Conservation (phyloP, 2,888 invertebrate genomes). For the Neoaliturus tenellus region DNA sequence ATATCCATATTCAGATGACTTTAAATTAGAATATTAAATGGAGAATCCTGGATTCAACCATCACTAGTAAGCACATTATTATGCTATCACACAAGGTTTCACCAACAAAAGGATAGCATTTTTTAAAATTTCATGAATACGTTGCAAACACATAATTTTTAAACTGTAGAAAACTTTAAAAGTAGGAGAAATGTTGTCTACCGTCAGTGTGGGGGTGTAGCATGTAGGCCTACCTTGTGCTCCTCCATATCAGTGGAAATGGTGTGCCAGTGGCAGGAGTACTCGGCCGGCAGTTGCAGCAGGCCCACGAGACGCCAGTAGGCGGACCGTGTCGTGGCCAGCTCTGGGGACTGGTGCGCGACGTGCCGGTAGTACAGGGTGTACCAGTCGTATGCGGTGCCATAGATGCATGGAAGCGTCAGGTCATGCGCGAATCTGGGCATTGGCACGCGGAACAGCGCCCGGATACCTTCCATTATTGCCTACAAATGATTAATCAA, state of each 20-base stretch:
- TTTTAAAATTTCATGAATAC: too few species aligned
- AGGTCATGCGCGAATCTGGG: not conserved
- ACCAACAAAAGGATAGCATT: too few species aligned
- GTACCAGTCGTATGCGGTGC: conserved; percentile 7
- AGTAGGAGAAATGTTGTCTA: too few species aligned
- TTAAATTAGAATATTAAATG: too few species aligned
- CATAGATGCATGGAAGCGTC: not conserved
- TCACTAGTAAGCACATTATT: too few species aligned
- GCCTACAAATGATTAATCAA: too few species aligned
- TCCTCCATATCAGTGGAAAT: not conserved
- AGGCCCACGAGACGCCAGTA: conserved; percentile 12
- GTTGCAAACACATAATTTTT: too few species aligned
- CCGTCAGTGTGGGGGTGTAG: too few species aligned
- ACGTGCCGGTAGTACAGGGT: conserved; percentile 33
- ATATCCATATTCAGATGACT: too few species aligned
- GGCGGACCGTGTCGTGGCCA: not conserved
- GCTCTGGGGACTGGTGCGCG: not conserved
- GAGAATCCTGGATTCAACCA: too few species aligned
- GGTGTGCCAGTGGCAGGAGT: conserved; percentile 25
- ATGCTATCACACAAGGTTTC: too few species aligned
- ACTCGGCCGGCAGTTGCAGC: not conserved
- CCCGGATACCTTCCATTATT: conserved; percentile 21
- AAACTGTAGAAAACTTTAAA: too few species aligned
- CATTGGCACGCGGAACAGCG: conserved; percentile 1
- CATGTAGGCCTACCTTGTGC: conserved; percentile 1